Base-by-base conservation (phyloP, 2,113 vertebrate genomes). In the Coryphaenoides rupestris region DNA sequence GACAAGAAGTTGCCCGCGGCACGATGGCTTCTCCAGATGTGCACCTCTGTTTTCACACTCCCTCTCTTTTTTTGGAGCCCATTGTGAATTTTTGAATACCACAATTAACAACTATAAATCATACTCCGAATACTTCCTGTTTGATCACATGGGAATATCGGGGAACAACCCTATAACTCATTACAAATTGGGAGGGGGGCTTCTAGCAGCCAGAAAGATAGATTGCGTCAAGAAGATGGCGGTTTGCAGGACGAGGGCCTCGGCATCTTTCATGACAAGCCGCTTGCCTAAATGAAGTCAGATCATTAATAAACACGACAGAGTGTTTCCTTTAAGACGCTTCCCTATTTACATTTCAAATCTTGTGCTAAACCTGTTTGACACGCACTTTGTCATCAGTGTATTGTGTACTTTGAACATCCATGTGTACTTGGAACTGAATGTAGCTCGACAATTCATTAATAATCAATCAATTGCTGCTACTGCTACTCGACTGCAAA, bases 51-150 rank as follows among this genome's bases (percentile, higher is more conserved):
- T 70, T 77, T 82, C 67, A 56, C 57, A 45, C 57, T 58, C 21
- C 70, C 33, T 78, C 60, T 64, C 69, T 75, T 55, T 56, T 61
- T 61, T 64, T 76, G 60, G 64, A 63, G 76, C 86, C 84, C 88
- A 85, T 88, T 89, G 85, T 87, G 82, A 83, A 73, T 88, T 83
- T 90, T 78, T 75, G 73, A 83, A 84, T 77, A 81, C 80, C 84
- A 86, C 88, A 89, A 90, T 90, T 89, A 90, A 84, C 84, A 60
- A 83, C 82, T 84, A 86, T 89, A 90, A 89, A 90, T 91, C 88
- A 90, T 78, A 82, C 86, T 81, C 84, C 72, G 84, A 89, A 90
- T 81, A 87, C 87, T 90, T 89, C 87, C 88, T 82, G 76, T 83
- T 87, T 70, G 52, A 81, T 88, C 89, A 79, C 78, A 21, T 58